Evolutionary conservation across 64 coral and sea anemone species (phyloP).

Genomic region (Cladopsammia gracilis): DNA sequence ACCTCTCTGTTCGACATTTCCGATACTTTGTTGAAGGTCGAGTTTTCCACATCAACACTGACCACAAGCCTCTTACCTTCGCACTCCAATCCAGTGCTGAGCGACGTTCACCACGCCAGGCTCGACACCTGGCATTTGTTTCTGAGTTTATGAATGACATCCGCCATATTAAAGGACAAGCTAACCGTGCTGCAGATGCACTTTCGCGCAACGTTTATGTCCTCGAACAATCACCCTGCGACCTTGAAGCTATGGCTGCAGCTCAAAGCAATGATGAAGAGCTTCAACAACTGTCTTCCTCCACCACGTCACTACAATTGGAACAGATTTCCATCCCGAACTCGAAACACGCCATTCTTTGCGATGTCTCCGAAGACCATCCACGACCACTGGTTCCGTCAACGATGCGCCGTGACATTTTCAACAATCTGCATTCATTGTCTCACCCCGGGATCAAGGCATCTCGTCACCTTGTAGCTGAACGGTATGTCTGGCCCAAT

Average conservation of each 20-base stretch:
- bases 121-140: conserved; percentile 23
- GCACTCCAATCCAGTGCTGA: conserved; percentile 55
- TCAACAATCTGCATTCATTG: not conserved
- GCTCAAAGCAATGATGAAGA: not conserved
- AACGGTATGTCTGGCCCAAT: conserved; percentile 51
- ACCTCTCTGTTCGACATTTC: conserved; percentile 59
- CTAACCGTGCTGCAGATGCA: conserved; percentile 39
- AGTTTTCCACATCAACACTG: conserved; percentile 35
- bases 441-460: conserved; percentile 51
- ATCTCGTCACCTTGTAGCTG: conserved; percentile 15
- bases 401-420: not conserved
- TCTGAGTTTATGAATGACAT: conserved; percentile 59
- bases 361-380: not conserved
- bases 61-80: conserved; percentile 64
- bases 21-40: conserved; percentile 52
- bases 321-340: not conserved
- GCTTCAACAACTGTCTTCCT: not conserved
- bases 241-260: conserved; percentile 8
- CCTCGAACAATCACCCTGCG: not conserved
- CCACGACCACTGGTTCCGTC: not conserved
- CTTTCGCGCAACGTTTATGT: conserved; percentile 17
- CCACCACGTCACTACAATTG: conserved; percentile 6
- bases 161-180: conserved; percentile 21
- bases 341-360: not conserved
- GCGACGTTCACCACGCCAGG: conserved; percentile 45